Base-by-base conservation (phyloP, 30 jellyfish, hydroid and myxozoan species). In the Hydractinia echinata region DNA sequence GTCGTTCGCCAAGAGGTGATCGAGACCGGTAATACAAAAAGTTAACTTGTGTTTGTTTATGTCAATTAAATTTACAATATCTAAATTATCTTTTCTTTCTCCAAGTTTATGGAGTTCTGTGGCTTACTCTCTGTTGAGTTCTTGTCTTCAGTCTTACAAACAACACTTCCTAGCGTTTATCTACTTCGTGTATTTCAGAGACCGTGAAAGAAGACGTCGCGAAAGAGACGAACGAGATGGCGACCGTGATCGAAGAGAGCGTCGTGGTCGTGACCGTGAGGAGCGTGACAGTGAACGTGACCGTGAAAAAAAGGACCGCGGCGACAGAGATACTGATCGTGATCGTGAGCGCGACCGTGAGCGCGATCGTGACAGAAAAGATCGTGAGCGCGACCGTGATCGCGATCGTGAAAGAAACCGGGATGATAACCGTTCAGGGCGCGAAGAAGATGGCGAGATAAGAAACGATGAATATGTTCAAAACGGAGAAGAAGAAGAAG, bases 181-280 rank as follows among this genome's bases (percentile, higher is more conserved):
- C 44, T 30, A 30, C 44, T 30, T 30, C 44, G 2, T 30, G 44
- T 58, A 76, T 71, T 76, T 30, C 44, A 30, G 88, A 61, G 95
- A 86, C 58, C 86, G 95, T 53, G 89, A 88, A 39, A 66, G 44
- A 30, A 30, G 94, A 51, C 87, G 77, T 52, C 95, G 96, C 53
- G 94, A 79, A n/a, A 90, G 94, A 6, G 94, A 68, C 16, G 55
- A 61, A 54, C 54, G 60, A 8, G 81, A 58, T 30, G 21, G 79
- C 39, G 85, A 77, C 55, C 51, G 83, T 54, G 84, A 48, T 55
- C 87, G 93, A 66, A 74, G 93, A 16, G 94, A 76, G 11, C 51
- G 92, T 11, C 51, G 76, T 61, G 48, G 96, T 21, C 66, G 83
- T 18, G 94, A 68, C 11, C 68, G 83, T 51, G 87, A 72, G 10